phyloP scores from a whole-genome alignment of 2,797 vertebrate genomes.

The Eulemur coronatus region DNA sequence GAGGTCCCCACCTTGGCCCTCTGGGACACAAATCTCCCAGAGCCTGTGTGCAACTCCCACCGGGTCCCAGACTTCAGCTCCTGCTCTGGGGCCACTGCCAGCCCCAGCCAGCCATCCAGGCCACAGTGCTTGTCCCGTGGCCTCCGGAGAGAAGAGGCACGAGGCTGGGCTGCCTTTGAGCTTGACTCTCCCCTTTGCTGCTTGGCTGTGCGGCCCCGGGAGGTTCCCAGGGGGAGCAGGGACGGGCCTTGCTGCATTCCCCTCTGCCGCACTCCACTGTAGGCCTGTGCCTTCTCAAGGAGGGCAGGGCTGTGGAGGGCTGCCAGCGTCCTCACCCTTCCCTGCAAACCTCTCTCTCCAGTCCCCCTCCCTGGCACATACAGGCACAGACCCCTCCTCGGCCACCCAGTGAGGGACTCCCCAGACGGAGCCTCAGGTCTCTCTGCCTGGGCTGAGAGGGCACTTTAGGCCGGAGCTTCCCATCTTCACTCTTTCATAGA shows the following conservation, averaged over 20 bases:
- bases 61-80: background rate
- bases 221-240: background rate
- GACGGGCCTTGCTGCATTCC: background rate
- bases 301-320: background rate
- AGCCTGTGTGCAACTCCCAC: background rate
- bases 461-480: too few species aligned
- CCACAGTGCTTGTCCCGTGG: accelerated
- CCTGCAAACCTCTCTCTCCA: background rate
- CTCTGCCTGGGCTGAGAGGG: background rate
- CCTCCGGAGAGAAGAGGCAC: background rate
- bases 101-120: background rate
- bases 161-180: background rate
- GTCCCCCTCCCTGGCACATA: too few species aligned
- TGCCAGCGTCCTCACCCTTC: too few species aligned
- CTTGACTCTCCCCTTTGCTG: background rate
- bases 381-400: background rate
- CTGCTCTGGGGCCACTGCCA: too few species aligned
- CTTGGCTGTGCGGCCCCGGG: too few species aligned
- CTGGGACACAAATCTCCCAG: background rate
- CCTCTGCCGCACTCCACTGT: accelerated
- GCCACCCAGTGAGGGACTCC: accelerated
- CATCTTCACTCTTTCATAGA: background rate
- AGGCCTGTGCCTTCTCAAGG: background rate
- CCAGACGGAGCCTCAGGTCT: background rate
- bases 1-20: accelerated